phyloP scores from a whole-genome alignment of 2,888 invertebrate genomes.

The Papilio gigon region DNA sequence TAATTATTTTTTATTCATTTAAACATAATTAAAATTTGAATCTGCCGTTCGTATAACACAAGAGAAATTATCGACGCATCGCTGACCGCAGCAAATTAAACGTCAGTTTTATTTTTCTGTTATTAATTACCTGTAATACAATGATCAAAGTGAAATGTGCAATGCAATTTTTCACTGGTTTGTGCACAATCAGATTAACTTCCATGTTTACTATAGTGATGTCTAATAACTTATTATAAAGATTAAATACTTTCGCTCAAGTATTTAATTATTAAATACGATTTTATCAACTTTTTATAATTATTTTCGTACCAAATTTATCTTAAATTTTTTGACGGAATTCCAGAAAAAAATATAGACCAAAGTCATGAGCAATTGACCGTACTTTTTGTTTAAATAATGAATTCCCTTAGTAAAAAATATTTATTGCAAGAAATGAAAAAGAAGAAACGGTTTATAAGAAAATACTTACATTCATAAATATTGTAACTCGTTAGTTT shows the following conservation, averaged over 20 bases:
- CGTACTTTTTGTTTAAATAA: too few relatives aligned
- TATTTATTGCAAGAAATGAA: too few relatives aligned
- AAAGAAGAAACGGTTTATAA: too few relatives aligned
- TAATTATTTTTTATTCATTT: constrained; percentile 38
- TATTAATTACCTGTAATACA: constrained; percentile 41
- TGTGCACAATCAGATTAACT: constrained; percentile 58
- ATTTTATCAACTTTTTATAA: too few relatives aligned
- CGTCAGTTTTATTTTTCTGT: constrained; percentile 39
- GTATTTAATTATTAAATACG: too few relatives aligned
- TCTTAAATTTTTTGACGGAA: too few relatives aligned
- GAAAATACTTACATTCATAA: too few relatives aligned
- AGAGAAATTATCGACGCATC: constrained; percentile 29
- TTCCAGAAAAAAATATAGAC: too few relatives aligned
- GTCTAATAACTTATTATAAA: constrained; percentile 23
- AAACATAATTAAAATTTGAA: constrained; percentile 27
- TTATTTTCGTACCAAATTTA: too few relatives aligned
- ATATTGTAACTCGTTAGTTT: neutral
- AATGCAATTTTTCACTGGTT: constrained; percentile 58
- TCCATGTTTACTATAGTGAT: constrained; percentile 27
- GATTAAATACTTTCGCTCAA: constrained; percentile 11
- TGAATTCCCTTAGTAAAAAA: too few relatives aligned
- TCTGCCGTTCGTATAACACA: neutral
- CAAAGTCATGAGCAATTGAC: too few relatives aligned
- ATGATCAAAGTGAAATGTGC: constrained; percentile 48
- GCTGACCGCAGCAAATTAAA: constrained; percentile 41